Percentiles rank a stretch among this genome's conserved stretches.
Conservation (phyloP, 2,113 vertebrate species). For the Chamaea fasciata region DNA sequence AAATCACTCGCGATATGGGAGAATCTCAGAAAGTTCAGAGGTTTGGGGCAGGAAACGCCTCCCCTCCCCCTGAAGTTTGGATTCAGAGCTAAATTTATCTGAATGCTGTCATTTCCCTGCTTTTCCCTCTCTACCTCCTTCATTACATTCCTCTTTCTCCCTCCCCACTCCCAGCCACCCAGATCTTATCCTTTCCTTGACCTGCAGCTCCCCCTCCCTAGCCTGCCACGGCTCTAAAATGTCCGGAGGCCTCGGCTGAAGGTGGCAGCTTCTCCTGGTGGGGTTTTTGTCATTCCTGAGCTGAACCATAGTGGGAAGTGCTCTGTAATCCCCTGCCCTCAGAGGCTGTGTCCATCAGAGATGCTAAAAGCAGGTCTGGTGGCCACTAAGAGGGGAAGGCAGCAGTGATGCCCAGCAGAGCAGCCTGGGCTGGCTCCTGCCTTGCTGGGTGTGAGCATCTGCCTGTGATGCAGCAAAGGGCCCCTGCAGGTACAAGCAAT, state of each 20-base stretch:
- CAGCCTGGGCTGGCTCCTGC: neutral
- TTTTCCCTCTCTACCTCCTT: constrained; percentile 51
- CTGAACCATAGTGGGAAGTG: neutral
- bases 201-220: constrained; percentile 53
- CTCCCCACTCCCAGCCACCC: constrained; percentile 38
- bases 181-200: constrained; percentile 63
- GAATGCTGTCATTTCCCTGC: constrained; percentile 52
- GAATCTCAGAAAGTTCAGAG: constrained; percentile 45
- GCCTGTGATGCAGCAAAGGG: neutral
- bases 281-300: neutral
- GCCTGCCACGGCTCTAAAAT: neutral
- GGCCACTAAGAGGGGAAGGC: neutral
- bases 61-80: constrained; percentile 24
- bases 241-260: neutral
- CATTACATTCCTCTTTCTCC: constrained; percentile 42
- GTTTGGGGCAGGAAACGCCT: constrained; percentile 38
- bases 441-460: neutral
- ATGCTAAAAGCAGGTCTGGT: neutral
- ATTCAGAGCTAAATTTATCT: constrained; percentile 62
- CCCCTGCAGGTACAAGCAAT: neutral
- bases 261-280: neutral
- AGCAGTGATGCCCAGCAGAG: neutral
- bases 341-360: neutral
- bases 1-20: neutral
- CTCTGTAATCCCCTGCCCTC: neutral